phyloP scores from a whole-genome alignment of 2,888 invertebrate genomes.

The Calameuta filiformis region DNA sequence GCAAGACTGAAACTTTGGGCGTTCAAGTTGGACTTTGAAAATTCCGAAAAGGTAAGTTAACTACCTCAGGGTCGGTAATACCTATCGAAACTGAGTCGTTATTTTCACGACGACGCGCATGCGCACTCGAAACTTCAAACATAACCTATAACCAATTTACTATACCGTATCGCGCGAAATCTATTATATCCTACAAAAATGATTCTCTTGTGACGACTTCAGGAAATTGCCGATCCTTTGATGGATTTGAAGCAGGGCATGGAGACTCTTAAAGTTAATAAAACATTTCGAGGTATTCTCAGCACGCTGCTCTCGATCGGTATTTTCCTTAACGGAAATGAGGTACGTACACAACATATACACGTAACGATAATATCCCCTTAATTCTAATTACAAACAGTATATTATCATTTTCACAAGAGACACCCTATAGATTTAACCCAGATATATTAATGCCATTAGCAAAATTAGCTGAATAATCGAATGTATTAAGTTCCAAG shows the following conservation, averaged over 20 bases:
- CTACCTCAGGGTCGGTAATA: neutral
- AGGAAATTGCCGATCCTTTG: constrained; percentile 98
- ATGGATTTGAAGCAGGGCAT: constrained; percentile 99
- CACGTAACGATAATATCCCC: constrained; percentile 24
- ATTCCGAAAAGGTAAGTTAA: constrained; percentile 82
- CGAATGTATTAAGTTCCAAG: neutral
- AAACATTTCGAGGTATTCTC: constrained; percentile 94
- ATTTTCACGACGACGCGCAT: no score
- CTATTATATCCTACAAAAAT: neutral
- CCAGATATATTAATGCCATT: neutral
- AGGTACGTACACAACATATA: constrained; percentile 59
- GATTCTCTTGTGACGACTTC: constrained; percentile 5
- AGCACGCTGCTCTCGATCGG: constrained; percentile 95
- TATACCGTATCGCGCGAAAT: no score
- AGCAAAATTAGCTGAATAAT: neutral
- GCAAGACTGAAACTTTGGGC: constrained; percentile 96
- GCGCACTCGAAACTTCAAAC: no score
- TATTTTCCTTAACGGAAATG: constrained; percentile 93
- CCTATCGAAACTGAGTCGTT: no score
- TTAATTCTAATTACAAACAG: neutral
- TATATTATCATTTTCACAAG: no score
- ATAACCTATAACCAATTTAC: neutral
- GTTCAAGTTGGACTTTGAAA: constrained; percentile 98
- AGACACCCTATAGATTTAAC: neutral
- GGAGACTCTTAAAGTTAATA: constrained; percentile 88